phyloP scores from a whole-genome alignment of 2,888 invertebrate species.

The Strigamia crassipes region DNA sequence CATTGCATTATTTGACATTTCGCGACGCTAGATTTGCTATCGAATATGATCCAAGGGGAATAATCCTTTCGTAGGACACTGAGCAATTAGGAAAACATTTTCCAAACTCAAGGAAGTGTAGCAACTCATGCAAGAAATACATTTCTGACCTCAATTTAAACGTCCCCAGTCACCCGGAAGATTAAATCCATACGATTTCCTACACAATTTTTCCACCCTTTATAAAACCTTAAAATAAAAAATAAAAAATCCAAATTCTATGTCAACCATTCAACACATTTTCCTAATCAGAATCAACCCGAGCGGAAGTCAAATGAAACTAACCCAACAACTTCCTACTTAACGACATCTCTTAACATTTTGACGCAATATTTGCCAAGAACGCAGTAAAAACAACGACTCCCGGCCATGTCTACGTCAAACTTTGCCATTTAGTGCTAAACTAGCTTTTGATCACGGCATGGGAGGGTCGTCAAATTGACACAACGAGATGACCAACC shows the following conservation, averaged over 20 bases:
- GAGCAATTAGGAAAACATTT: not conserved
- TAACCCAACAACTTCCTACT: constrained; percentile 27
- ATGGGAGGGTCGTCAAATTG: constrained; percentile 14
- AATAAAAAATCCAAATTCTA: too few relatives aligned
- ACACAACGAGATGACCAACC: constrained; percentile 35
- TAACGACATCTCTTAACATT: not conserved
- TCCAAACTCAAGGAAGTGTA: constrained; percentile 18
- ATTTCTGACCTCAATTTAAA: constrained; percentile 29
- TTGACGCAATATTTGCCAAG: too few relatives aligned
- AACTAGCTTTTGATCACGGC: constrained; percentile 13
- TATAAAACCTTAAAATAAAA: not conserved
- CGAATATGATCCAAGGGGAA: too few relatives aligned
- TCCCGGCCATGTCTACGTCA: not conserved
- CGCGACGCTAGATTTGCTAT: not conserved
- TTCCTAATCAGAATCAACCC: not conserved
- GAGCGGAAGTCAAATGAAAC: not conserved
- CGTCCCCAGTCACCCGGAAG: constrained; percentile 32
- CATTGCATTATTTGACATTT: not conserved
- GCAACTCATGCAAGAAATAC: constrained; percentile 19
- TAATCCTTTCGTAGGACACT: not conserved
- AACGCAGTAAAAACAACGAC: not conserved
- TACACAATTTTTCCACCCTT: not conserved
- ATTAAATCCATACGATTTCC: constrained; percentile 2
- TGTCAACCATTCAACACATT: constrained; percentile 1
- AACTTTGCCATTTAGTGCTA: not conserved